phyloP scores from a whole-genome alignment of 2,797 vertebrate genomes.

The Hephaestus fuliginosus region DNA sequence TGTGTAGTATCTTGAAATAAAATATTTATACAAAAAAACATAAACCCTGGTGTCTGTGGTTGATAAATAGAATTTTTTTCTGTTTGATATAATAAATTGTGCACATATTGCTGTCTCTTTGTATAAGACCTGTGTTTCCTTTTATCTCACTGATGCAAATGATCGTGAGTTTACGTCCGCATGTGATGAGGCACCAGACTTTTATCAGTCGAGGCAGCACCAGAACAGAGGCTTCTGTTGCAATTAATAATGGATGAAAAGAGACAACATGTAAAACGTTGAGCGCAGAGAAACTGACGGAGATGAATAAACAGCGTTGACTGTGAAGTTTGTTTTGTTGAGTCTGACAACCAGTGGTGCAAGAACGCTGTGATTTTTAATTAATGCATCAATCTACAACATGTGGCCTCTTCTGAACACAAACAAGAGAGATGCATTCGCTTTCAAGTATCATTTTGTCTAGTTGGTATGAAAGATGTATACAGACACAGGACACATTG shows the following conservation, averaged over 20 bases:
- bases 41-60: constrained; percentile 11
- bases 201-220: constrained; percentile 39
- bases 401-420: constrained; percentile 27
- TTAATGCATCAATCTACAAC: constrained; percentile 49
- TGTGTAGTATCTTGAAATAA: constrained; percentile 78
- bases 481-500: background rate
- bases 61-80: constrained; percentile 5
- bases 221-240: constrained; percentile 47
- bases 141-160: constrained; percentile 20
- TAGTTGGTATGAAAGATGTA: constrained; percentile 8
- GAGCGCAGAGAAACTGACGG: constrained; percentile 5
- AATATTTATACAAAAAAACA: constrained; percentile 79
- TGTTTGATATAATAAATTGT: constrained; percentile 28
- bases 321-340: constrained; percentile 36
- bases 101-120: background rate
- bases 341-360: constrained; percentile 35
- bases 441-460: constrained; percentile 35
- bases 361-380: constrained; percentile 51
- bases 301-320: constrained; percentile 53
- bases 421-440: constrained; percentile 24
- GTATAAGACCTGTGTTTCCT: constrained; percentile 11
- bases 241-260: constrained; percentile 71
- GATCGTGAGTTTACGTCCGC: constrained; percentile 14
- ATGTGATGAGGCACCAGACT: constrained; percentile 20
- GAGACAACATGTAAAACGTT: constrained; percentile 44